Conservation (phyloP, 2,113 vertebrate genomes). For the Abramis brama region DNA sequence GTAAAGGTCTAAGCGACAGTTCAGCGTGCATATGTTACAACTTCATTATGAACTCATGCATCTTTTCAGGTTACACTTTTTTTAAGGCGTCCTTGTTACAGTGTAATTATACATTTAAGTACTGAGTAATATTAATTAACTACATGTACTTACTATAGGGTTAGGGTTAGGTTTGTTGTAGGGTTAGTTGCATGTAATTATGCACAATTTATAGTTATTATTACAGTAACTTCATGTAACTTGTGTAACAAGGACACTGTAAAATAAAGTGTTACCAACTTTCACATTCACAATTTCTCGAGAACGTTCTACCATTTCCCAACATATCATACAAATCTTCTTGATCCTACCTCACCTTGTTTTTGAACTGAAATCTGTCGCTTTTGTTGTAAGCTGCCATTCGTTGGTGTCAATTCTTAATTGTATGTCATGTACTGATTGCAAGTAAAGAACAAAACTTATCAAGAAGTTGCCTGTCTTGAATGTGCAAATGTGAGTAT, state of each 20-base stretch:
- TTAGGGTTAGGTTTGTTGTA: too few species aligned
- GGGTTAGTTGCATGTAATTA: too few species aligned
- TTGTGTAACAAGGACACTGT: too few species aligned
- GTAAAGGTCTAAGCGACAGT: not conserved
- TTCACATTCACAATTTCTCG: not conserved
- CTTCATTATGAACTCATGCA: not conserved
- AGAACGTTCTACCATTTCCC: not conserved
- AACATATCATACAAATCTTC: conserved; percentile 1
- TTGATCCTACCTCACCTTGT: conserved; percentile 25
- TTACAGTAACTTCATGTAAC: too few species aligned
- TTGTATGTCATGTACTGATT: conserved; percentile 17
- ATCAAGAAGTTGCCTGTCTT: not conserved
- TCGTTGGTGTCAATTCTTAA: not conserved
- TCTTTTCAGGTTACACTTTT: too few species aligned
- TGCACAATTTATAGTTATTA: too few species aligned
- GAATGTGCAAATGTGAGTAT: not conserved
- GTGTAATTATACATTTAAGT: too few species aligned
- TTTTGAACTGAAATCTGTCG: conserved; percentile 1
- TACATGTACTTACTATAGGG: too few species aligned
- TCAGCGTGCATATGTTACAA: not conserved
- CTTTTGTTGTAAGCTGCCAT: conserved; percentile 10
- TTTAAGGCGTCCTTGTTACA: too few species aligned
- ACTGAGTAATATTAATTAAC: too few species aligned
- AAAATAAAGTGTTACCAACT: too few species aligned
- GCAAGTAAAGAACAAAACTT: conserved; percentile 15